A percentile compares a stretch with the other conserved stretches of the same genome.
Evolutionary conservation across 53 echinoderm and acorn worm genomes (phyloP).

Genomic region (Echinarachnius parma): DNA sequence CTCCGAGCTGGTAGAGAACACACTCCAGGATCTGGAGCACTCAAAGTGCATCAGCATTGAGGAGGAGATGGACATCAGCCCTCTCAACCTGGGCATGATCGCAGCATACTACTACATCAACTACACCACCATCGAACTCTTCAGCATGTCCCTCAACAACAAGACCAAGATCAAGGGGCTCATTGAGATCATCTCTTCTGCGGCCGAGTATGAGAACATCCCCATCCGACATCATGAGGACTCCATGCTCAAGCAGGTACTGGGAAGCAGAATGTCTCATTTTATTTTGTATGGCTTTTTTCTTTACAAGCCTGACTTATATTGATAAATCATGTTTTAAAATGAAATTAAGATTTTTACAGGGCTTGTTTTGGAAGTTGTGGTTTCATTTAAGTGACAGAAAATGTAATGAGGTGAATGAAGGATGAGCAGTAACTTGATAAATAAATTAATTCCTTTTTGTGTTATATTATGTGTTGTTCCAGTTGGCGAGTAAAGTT

Average conservation of each 20-base stretch:
- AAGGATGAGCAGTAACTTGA: too few species aligned
- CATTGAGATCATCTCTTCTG: slow-evolving; percentile 95
- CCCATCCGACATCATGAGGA: slow-evolving; percentile 97
- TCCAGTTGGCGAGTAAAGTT: too few species aligned
- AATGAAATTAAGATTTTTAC: too few species aligned
- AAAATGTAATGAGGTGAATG: too few species aligned
- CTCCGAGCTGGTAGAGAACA: slow-evolving; percentile 98
- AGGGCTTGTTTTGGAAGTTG: too few species aligned
- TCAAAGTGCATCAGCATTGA: slow-evolving; percentile 99
- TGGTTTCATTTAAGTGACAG: too few species aligned
- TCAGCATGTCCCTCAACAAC: slow-evolving; percentile 97
- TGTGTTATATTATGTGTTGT: too few species aligned
- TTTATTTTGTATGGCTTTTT: too few species aligned
- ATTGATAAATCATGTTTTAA: too few species aligned
- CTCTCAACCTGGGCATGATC: slow-evolving; percentile 97
- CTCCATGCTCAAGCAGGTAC: slow-evolving; percentile 94
- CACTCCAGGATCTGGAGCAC: slow-evolving; percentile 87
- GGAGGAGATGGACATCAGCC: slow-evolving; percentile 97
- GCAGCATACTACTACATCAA: slow-evolving; percentile 99
- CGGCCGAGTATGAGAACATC: slow-evolving; percentile 95
- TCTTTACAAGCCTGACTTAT: too few species aligned
- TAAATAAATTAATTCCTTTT: too few species aligned
- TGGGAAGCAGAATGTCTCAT: too few species aligned
- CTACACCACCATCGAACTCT: slow-evolving; percentile 98
- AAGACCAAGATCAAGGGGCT: slow-evolving; percentile 98